phyloP scores from a whole-genome alignment of 2,113 vertebrate species.

The Gadus macrocephalus region DNA sequence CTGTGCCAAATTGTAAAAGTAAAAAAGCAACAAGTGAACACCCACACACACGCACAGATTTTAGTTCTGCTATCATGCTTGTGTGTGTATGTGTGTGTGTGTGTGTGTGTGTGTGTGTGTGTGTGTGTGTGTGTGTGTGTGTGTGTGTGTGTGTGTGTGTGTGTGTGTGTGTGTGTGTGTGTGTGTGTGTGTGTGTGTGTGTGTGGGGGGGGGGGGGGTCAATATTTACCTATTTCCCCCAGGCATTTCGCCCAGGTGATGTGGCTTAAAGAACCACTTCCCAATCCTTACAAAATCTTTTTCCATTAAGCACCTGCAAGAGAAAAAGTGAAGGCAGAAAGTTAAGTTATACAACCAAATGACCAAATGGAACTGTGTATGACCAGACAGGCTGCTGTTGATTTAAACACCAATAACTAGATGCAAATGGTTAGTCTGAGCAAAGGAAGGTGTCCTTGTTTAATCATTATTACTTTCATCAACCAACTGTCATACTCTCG shows the following conservation, averaged over 20 bases:
- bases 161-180: constrained; percentile 8
- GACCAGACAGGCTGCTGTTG: too few relatives aligned
- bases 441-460: too few relatives aligned
- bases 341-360: too few relatives aligned
- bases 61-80: neutral
- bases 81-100: neutral
- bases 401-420: too few relatives aligned
- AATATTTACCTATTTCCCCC: constrained; percentile 85
- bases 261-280: constrained; percentile 96
- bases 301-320: constrained; percentile 92
- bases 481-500: too few relatives aligned
- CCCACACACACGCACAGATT: neutral
- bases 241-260: constrained; percentile 88
- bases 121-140: neutral
- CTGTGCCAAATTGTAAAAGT: too few relatives aligned
- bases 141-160: neutral
- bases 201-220: constrained; percentile 7
- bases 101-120: neutral
- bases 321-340: neutral
- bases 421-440: too few relatives aligned
- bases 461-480: too few relatives aligned
- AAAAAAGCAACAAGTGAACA: neutral
- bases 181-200: constrained; percentile 1
- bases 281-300: constrained; percentile 94
- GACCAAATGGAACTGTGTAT: too few relatives aligned